Conservation (phyloP, 2,797 vertebrate genomes). For the Tadarida brasiliensis region DNA sequence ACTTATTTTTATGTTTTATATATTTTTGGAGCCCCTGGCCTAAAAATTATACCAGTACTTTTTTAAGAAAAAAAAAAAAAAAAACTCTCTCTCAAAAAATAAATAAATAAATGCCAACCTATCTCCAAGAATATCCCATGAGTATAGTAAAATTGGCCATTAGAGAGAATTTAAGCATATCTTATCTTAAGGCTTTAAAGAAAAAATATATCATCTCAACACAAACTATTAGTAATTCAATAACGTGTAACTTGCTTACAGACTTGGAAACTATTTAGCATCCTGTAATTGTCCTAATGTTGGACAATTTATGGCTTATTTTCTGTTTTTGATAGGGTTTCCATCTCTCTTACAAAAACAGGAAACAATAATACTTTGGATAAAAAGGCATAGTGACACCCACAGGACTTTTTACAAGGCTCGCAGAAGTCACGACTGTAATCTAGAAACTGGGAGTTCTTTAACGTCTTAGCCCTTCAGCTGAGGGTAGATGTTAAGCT, state of each 20-base stretch:
- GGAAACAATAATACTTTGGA: background rate
- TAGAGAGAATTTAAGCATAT: background rate
- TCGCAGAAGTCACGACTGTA: background rate
- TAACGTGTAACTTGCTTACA: background rate
- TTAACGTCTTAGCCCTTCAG: background rate
- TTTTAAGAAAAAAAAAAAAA: background rate
- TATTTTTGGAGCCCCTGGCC: background rate
- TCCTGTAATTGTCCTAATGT: background rate
- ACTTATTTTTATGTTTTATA: background rate
- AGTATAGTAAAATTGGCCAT: background rate
- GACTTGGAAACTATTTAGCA: slow-evolving; percentile 28
- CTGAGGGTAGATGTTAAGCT: background rate
- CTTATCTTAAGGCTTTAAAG: background rate
- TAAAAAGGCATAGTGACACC: background rate
- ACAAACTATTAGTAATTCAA: slow-evolving; percentile 18
- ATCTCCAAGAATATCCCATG: background rate
- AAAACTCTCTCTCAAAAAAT: background rate
- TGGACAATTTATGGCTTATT: slow-evolving; percentile 2
- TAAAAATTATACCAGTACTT: slow-evolving; percentile 32
- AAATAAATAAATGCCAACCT: background rate
- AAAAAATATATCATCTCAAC: slow-evolving; percentile 45
- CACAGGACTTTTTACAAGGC: background rate
- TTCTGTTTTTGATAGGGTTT: background rate
- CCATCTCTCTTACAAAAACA: background rate
- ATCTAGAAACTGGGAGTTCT: background rate